Evolutionary conservation across 2,888 invertebrate species (phyloP).

Genomic region (Buathra laborator): DNA sequence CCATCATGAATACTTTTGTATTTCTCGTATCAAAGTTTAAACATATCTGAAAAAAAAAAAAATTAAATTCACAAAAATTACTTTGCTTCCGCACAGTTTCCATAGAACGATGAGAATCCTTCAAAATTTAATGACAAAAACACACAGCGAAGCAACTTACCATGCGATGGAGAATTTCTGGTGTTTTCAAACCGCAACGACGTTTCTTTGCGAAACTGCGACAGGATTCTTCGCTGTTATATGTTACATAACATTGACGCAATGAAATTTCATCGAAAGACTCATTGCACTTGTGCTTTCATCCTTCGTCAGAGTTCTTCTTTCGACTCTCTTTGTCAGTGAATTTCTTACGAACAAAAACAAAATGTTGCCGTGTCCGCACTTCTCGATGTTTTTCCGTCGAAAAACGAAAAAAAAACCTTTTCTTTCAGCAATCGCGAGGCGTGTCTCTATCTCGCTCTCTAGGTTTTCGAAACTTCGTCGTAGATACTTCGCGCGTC

Average conservation of each 20-base stretch:
- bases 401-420: neutral
- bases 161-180: neutral
- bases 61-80: neutral
- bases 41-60: constrained; percentile 28
- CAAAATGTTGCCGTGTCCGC: neutral
- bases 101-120: neutral
- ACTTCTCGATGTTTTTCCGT: neutral
- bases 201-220: neutral
- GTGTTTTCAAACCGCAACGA: neutral
- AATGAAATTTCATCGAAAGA: neutral
- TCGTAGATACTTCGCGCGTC: neutral
- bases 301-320: neutral
- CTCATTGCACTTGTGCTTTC: neutral
- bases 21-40: neutral
- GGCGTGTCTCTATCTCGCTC: constrained; percentile 34
- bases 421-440: neutral
- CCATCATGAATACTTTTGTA: constrained; percentile 74
- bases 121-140: neutral
- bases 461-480: neutral
- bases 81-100: neutral
- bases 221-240: constrained; percentile 28
- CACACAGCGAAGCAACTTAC: neutral
- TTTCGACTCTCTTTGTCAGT: neutral
- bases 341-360: neutral
- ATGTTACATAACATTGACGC: constrained; percentile 23